Evolutionary conservation across 23 tunicate genomes (phyloP).

Genomic region (Phallusia fumigata): DNA sequence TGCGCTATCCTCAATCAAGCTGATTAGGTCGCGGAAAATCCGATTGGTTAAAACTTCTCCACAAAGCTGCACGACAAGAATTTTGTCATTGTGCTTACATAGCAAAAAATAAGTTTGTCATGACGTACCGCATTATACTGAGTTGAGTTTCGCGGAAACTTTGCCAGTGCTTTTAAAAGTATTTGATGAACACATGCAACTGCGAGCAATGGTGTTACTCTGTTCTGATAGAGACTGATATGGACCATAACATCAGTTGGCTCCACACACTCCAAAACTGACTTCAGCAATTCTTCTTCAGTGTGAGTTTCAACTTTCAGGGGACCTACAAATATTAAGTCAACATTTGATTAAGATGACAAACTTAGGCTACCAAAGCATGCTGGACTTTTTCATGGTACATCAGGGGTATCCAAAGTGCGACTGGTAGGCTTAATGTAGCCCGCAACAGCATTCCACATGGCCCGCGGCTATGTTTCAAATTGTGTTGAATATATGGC

Average conservation of each 20-base stretch:
- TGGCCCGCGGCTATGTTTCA: too few species aligned
- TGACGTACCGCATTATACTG: constrained; percentile 62
- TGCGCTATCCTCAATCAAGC: constrained; percentile 53
- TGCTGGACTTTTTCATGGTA: too few species aligned
- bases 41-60: constrained; percentile 64
- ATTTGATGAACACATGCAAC: constrained; percentile 90
- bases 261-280: constrained; percentile 29
- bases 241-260: constrained; percentile 46
- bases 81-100: too few species aligned
- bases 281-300: constrained; percentile 54
- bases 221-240: constrained; percentile 27
- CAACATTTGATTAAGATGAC: too few species aligned
- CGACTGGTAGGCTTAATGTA: too few species aligned
- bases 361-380: too few species aligned
- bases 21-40: constrained; percentile 53
- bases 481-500: too few species aligned
- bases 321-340: constrained; percentile 4
- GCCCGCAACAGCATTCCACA: too few species aligned
- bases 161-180: constrained; percentile 46
- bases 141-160: constrained; percentile 66
- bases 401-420: too few species aligned
- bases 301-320: constrained; percentile 21
- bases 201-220: constrained; percentile 48
- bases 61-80: constrained; percentile 55
- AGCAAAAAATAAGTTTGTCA: too few species aligned